Evolutionary conservation across 2,888 invertebrate genomes (phyloP), one percentile per base, ranked within the genome.

Genomic region (Cephus rjabovi): DNA sequence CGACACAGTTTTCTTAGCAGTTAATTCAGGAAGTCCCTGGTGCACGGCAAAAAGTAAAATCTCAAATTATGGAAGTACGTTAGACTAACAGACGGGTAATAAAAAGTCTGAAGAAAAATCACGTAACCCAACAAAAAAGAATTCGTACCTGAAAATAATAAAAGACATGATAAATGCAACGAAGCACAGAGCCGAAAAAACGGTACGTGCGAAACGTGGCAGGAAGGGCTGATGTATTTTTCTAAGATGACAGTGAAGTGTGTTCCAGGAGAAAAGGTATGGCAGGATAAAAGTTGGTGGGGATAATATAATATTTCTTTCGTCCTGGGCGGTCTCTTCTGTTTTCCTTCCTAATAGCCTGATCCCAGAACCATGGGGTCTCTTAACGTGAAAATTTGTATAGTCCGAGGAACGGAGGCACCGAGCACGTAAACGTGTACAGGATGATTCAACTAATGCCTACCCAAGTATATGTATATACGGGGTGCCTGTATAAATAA

Each of bases 251-350:
- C 56, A 56, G 9, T 56, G 23, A 56, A 56, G 56, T 23, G 56
- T 56, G 56, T 56, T 56, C 9, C 23, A 23, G 23, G 56, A 23
- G 56, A 23, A 23, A 56, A 56, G 1, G 23, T 56, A 23, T 56
- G 56, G 56, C 9, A 23, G 56, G 1, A 56, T 56, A 9, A 56
- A 40, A 40, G 40, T 40, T 40, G 74, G 69, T 76, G 56, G 78
- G 75, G 76, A 77, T 79, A 81, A 81, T 81, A 76, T 76, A 80
- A 81, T 81, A 80, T 81, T 80, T 80, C 79, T 78, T 73, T 70
- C 35, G 56, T 73, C 80, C 76, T 74, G 70, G 80, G 80, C 15
- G 80, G 76, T 79, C 79, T 79, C 40, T 80, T 81, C 77, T 81
- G 80, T 79, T 81, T 80, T 81, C 76, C 75, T 69, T 80, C 69